Conservation (phyloP, 2,113 vertebrate genomes). For the Elephantulus edwardii region DNA sequence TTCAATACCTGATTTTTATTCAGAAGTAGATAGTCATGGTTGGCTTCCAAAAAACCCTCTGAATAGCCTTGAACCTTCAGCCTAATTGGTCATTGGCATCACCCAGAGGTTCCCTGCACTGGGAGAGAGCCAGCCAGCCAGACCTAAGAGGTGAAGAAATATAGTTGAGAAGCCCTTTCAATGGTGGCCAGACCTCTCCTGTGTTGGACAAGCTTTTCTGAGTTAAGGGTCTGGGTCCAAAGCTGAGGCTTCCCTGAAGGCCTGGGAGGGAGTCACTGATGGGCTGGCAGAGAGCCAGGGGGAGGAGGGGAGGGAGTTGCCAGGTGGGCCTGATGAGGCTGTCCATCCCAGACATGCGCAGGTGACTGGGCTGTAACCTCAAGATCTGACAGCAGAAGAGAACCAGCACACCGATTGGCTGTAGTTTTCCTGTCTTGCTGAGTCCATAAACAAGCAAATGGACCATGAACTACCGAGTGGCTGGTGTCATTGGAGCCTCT, state of each 20-base stretch:
- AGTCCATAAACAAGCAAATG: constrained; percentile 68
- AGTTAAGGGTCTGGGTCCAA: background rate
- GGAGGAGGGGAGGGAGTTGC: too few species aligned
- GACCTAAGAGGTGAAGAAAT: background rate
- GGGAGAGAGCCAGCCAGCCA: background rate
- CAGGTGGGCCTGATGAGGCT: constrained; percentile 35
- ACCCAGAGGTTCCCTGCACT: accelerated
- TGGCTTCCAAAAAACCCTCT: too few species aligned
- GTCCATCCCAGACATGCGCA: background rate
- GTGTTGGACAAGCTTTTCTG: background rate
- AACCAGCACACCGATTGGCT: accelerated
- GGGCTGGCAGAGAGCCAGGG: background rate
- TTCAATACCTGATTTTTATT: too few species aligned
- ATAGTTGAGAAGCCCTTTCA: accelerated
- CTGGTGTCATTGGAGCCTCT: constrained; percentile 62
- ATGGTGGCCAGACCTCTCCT: accelerated
- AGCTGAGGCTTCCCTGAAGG: background rate
- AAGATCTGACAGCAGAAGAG: background rate
- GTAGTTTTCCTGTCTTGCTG: constrained; percentile 58
- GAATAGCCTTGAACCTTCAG: too few species aligned
- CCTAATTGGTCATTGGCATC: too few species aligned
- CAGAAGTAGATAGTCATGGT: too few species aligned
- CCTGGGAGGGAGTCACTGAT: background rate
- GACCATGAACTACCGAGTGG: constrained; percentile 51
- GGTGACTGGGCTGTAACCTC: background rate